Evolutionary conservation across 2,888 invertebrate species (phyloP), one percentile per base, ranked within the genome.

Genomic region (Drosophila putrida): DNA sequence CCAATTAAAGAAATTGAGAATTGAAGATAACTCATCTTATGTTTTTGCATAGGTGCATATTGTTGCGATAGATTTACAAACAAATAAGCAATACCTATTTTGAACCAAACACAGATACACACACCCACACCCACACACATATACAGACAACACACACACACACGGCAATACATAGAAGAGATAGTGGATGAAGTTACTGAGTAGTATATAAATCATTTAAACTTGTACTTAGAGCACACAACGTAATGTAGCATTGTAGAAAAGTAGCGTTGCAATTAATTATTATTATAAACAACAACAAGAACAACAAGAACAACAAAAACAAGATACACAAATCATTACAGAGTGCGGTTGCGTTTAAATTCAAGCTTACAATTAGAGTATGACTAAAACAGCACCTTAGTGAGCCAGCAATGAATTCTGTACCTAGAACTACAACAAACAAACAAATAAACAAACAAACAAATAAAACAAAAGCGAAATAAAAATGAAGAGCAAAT

Each of bases 391-490:
- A 20, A 70, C 62, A 83, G 84, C 85, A 90, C 78, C 75, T 73
- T 78, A 88, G 83, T 54, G 64, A 86, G 81, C 74, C 79, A 82
- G 90, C 83, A 88, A 84, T 82, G 64, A 83, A 90, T 90, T 89
- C 90, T 86, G 90, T 90, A 91, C 90, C 89, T 91, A 90, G 73
- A 84, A 80, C 73, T 71, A 71, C 64, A 75, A 71, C 49, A 59
- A 47, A 47, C 54, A 57, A 51, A 27, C 28, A 59, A 47, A 47
- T 50, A 57, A 51, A 27, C 28, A 59, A 41, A 55, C 28, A 50
- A 55, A 51, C 27, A 43, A 46, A 35, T 35, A 47, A 53, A 49
- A 28, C 27, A 35, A 51, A 44, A 31, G n/a, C 9, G 4, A 15
- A 54, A 36, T 8, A 8, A 33, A 49, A 41, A 15, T 13, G 11